phyloP scores from a whole-genome alignment of 2,888 invertebrate species.

The Himalopsyche kuldschensis region DNA sequence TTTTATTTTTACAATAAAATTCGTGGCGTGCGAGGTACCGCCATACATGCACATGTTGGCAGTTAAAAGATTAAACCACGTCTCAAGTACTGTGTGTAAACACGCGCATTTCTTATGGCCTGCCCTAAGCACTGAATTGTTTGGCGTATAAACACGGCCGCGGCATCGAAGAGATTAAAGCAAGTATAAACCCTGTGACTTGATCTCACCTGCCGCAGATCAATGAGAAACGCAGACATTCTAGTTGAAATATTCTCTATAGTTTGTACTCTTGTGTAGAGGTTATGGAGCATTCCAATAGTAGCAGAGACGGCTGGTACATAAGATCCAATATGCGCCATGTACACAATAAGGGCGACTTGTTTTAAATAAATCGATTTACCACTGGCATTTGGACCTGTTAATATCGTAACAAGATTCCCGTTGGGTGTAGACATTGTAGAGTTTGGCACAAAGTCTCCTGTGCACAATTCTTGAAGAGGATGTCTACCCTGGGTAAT shows the following conservation, averaged over 20 bases:
- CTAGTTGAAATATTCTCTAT: slow-evolving; percentile 76
- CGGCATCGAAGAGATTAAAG: no score
- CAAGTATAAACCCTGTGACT: not conserved
- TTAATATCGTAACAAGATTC: slow-evolving; percentile 73
- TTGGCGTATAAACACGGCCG: no score
- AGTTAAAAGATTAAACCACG: no score
- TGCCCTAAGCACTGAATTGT: no score
- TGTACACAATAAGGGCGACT: slow-evolving; percentile 74
- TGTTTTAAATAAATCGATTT: slow-evolving; percentile 92
- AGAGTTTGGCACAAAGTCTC: slow-evolving; percentile 75
- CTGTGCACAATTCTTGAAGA: slow-evolving; percentile 67
- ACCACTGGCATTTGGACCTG: slow-evolving; percentile 90
- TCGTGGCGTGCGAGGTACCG: no score
- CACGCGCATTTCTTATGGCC: no score
- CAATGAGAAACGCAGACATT: slow-evolving; percentile 84
- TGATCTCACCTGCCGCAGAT: slow-evolving; percentile 72
- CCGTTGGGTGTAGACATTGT: slow-evolving; percentile 60
- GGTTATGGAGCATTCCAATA: slow-evolving; percentile 71
- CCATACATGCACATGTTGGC: no score
- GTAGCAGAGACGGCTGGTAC: slow-evolving; percentile 78
- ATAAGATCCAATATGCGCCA: slow-evolving; percentile 88
- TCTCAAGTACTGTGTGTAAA: no score
- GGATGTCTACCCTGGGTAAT: slow-evolving; percentile 76
- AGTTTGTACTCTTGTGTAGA: slow-evolving; percentile 75
- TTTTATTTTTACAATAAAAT: no score